Evolutionary conservation across 2,888 invertebrate genomes (phyloP).

Genomic region (Ptychoptera albimana): DNA sequence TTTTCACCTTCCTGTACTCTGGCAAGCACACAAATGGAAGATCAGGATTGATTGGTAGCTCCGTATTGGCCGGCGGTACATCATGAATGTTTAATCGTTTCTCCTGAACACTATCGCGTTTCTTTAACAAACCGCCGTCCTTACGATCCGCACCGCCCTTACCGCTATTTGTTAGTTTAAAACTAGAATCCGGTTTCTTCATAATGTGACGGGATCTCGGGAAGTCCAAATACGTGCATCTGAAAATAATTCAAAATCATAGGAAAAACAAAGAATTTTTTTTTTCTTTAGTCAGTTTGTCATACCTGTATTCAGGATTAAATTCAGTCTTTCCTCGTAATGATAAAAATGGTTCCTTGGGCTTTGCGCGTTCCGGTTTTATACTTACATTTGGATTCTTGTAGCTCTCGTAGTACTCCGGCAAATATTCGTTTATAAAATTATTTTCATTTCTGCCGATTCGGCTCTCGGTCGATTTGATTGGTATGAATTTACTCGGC

Average conservation of each 20-base stretch:
- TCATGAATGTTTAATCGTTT: conserved; percentile 2
- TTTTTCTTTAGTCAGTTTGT: neutral
- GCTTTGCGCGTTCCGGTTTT: conserved; percentile 28
- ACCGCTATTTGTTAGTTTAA: neutral
- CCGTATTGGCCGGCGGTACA: neutral
- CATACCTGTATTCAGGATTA: conserved; percentile 23
- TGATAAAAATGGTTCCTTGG: conserved; percentile 24
- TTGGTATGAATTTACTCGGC: neutral
- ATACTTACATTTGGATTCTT: conserved; percentile 26
- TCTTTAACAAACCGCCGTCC: neutral
- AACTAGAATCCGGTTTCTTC: conserved; percentile 14
- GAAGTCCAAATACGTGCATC: conserved; percentile 26
- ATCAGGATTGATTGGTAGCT: conserved; percentile 1
- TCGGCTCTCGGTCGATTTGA: neutral
- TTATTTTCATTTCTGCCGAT: conserved; percentile 12
- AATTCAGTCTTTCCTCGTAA: conserved; percentile 29
- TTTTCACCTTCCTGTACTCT: conserved; percentile 24
- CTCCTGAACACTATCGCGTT: neutral
- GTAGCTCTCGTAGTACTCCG: conserved; percentile 29
- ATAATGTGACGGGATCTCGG: conserved; percentile 26
- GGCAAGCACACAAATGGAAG: conserved; percentile 23
- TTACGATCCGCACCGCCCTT: neutral
- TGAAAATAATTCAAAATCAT: neutral
- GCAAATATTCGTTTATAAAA: conserved; percentile 23
- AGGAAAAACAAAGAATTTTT: no score